Conservation (phyloP, 1,140 invertebrate genomes). For the Euwallacea similis region DNA sequence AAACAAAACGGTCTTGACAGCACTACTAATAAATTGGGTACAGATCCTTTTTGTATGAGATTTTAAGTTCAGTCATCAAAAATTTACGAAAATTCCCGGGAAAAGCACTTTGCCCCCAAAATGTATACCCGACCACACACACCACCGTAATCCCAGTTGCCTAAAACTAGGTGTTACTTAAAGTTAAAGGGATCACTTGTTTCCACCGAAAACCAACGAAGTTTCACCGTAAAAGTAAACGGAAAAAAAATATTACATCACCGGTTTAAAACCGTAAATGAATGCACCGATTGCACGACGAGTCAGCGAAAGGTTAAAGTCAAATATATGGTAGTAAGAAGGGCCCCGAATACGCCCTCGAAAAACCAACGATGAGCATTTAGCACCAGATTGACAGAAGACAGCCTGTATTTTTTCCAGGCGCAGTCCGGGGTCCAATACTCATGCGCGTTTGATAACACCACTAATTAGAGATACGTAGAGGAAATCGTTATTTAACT, state of each 20-base stretch:
- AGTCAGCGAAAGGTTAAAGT: constrained; percentile 5
- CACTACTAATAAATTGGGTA: too few relatives aligned
- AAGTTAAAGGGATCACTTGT: neutral
- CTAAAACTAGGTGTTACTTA: neutral
- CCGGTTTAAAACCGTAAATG: neutral
- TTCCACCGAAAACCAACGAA: neutral
- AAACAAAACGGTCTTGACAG: too few relatives aligned
- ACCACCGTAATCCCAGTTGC: neutral
- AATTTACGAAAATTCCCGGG: too few relatives aligned
- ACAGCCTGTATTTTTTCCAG: constrained; percentile 24
- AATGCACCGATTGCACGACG: neutral
- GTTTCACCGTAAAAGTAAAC: neutral
- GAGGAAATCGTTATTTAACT: constrained; percentile 9
- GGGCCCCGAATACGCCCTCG: constrained; percentile 29
- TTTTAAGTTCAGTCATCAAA: too few relatives aligned
- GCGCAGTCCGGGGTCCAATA: constrained; percentile 20
- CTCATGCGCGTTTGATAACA: constrained; percentile 21
- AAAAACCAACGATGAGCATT: constrained; percentile 25
- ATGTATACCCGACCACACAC: too few relatives aligned
- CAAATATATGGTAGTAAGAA: neutral
- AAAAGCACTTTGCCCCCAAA: too few relatives aligned
- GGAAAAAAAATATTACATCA: constrained; percentile 16
- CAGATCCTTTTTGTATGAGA: too few relatives aligned
- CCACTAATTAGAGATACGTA: constrained; percentile 1
- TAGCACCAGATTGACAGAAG: constrained; percentile 30